These are phyloP conservation scores for Poecilia picta DNA, from an alignment of 2,797 vertebrate species.

Conservation along the genomic window DNA sequence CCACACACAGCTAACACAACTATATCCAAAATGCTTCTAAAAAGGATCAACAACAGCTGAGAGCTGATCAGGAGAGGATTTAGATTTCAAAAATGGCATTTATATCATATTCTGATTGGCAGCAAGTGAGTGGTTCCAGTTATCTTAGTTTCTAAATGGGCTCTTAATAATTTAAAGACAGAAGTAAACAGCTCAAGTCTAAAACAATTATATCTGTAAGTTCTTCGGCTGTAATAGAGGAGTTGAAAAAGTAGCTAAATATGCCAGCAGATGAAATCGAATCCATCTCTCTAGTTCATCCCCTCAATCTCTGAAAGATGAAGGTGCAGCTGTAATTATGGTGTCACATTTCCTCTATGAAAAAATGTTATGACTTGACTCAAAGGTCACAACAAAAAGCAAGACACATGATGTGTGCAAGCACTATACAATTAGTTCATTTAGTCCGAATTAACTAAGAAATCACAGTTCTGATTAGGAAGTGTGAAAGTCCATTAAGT, in stretches of 20 bases:
- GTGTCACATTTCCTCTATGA: neutral
- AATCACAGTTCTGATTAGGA: neutral
- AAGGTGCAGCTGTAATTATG: neutral
- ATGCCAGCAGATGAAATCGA: neutral
- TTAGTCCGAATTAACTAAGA: neutral
- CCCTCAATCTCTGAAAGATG: neutral
- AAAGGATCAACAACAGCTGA: neutral
- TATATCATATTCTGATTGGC: neutral
- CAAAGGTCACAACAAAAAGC: neutral
- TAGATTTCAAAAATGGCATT: neutral
- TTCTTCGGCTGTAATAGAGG: neutral
- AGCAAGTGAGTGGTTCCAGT: neutral
- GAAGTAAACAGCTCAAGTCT: neutral
- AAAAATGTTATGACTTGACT: neutral
- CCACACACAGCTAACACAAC: neutral
- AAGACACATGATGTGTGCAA: neutral
- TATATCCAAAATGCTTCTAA: neutral
- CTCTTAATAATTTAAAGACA: neutral
- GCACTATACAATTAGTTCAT: neutral
- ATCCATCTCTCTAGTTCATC: neutral
- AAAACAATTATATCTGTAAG: neutral
- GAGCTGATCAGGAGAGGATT: neutral
- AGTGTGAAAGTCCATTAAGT: neutral
- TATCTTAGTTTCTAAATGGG: neutral
- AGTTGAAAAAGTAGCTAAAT: neutral